Evolutionary conservation across 2,888 invertebrate species (phyloP).

Genomic region (Heliconius ethilla): DNA sequence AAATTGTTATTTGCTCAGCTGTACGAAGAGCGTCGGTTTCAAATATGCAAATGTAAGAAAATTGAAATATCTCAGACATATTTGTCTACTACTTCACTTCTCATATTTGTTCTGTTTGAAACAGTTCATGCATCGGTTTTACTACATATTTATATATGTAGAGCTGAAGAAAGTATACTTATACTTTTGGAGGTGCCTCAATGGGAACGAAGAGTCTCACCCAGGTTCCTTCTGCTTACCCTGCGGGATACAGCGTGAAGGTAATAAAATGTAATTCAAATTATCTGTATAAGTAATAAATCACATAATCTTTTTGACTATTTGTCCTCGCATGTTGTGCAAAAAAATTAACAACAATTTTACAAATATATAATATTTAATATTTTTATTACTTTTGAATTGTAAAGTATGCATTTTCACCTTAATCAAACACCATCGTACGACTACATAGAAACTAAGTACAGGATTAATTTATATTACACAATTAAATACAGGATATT

Average conservation of each 20-base stretch:
- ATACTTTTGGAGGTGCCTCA: too few species aligned
- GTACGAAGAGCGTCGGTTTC: constrained; percentile 3
- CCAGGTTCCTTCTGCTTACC: not conserved
- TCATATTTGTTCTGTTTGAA: not conserved
- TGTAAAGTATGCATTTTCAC: too few species aligned
- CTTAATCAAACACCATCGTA: too few species aligned
- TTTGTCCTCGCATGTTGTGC: too few species aligned
- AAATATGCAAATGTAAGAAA: constrained; percentile 10
- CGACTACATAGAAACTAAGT: too few species aligned
- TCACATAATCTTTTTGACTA: too few species aligned
- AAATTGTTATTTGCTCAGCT: not conserved
- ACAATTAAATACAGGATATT: not conserved
- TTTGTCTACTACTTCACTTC: constrained; percentile 6
- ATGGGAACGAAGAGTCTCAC: not conserved
- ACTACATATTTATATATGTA: not conserved
- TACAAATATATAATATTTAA: too few species aligned
- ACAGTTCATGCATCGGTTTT: not conserved
- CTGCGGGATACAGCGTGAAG: not conserved
- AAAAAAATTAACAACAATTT: too few species aligned
- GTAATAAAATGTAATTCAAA: not conserved
- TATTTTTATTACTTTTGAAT: too few species aligned
- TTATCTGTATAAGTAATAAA: too few species aligned
- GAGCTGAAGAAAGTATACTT: not conserved
- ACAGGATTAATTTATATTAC: not conserved
- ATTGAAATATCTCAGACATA: constrained; percentile 6